Evolutionary conservation across 2,113 vertebrate genomes (phyloP).

Genomic region (Ochotona curzoniae): DNA sequence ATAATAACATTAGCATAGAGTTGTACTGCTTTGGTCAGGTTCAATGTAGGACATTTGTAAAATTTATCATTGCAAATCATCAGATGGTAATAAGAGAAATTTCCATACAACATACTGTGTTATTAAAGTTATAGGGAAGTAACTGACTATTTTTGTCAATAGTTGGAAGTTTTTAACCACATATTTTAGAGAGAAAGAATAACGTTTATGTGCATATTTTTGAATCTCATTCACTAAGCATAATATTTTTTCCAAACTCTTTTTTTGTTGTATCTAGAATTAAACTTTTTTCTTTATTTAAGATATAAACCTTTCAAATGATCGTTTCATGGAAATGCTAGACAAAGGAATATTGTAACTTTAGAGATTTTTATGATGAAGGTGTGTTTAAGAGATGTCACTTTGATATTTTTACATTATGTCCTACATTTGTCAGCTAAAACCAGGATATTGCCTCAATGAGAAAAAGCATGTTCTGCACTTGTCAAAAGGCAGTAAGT

Average conservation of each 20-base stretch:
- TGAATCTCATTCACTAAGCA: slow-evolving; percentile 61
- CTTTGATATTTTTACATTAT: slow-evolving; percentile 99
- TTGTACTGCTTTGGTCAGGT: slow-evolving; percentile 64
- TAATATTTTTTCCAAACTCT: slow-evolving; percentile 77
- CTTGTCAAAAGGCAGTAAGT: slow-evolving; percentile 99
- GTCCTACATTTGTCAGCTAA: slow-evolving; percentile 99
- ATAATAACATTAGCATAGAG: slow-evolving; percentile 6
- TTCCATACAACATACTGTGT: slow-evolving; percentile 69
- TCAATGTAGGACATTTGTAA: slow-evolving; percentile 11
- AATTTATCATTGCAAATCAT: slow-evolving; percentile 66
- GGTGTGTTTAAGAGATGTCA: slow-evolving; percentile 95
- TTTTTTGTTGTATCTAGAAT: slow-evolving; percentile 87
- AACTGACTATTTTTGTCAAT: slow-evolving; percentile 65
- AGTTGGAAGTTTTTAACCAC: slow-evolving; percentile 53
- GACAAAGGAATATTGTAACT: slow-evolving; percentile 93
- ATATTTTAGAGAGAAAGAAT: slow-evolving; percentile 49
- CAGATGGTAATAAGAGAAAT: slow-evolving; percentile 70
- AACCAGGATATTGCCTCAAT: slow-evolving; percentile 99
- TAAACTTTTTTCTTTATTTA: slow-evolving; percentile 87
- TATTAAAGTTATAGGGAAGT: slow-evolving; percentile 59
- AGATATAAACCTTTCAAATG: slow-evolving; percentile 88
- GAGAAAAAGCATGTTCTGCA: slow-evolving; percentile 99
- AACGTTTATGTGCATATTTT: slow-evolving; percentile 60
- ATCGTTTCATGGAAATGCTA: slow-evolving; percentile 88
- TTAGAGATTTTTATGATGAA: slow-evolving; percentile 93